A percentile compares a stretch with the other conserved stretches of the same genome.
Evolutionary conservation across 2,797 vertebrate species (phyloP).

Genomic region (Enteromius fasciolatus): DNA sequence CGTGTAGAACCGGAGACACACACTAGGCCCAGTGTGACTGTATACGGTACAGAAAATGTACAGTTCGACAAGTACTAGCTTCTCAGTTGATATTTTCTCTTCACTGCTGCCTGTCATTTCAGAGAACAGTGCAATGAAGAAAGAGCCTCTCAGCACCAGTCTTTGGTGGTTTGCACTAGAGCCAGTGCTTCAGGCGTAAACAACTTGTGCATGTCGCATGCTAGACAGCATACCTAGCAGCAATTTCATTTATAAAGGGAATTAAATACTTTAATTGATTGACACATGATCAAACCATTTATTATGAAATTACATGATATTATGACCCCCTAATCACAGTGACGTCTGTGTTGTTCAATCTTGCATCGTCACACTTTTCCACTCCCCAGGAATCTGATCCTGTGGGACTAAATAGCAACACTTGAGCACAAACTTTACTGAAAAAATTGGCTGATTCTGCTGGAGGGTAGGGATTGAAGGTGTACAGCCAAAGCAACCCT

Average conservation of each 20-base stretch:
- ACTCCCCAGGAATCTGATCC: background rate
- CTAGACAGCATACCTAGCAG: background rate
- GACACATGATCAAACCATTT: background rate
- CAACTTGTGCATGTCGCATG: background rate
- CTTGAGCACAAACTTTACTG: slow-evolving; percentile 7
- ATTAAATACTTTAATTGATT: background rate
- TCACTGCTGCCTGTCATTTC: background rate
- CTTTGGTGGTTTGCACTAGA: background rate
- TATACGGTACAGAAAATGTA: background rate
- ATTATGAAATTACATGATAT: too few relatives aligned
- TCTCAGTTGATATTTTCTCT: background rate
- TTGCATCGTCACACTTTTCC: background rate
- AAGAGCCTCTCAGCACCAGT: background rate
- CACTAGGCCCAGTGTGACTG: background rate
- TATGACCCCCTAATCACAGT: too few relatives aligned
- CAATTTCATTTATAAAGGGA: background rate
- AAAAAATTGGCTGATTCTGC: background rate
- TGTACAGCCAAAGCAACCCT: background rate
- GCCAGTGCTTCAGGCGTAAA: slow-evolving; percentile 15
- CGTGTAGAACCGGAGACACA: background rate
- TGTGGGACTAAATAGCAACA: slow-evolving; percentile 5
- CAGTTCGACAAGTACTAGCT: background rate
- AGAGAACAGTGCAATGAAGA: background rate
- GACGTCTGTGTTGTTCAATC: background rate
- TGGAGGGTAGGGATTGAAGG: background rate